A percentile compares a stretch with the other conserved stretches of the same genome.
Conservation (phyloP, 2,113 vertebrate genomes). For the Hippoglossus stenolepis region DNA sequence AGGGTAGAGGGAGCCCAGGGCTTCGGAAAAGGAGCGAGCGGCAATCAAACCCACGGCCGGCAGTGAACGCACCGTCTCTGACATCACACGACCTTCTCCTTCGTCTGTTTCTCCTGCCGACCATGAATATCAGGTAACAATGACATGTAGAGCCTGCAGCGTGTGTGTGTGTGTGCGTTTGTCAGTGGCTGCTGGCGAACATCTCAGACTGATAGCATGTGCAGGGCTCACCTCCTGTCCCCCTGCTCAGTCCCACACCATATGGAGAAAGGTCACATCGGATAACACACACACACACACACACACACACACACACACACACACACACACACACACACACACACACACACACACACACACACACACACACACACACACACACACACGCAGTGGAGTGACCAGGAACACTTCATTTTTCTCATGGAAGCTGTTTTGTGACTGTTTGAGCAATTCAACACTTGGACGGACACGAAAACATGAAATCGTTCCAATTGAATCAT, state of each 20-base stretch:
- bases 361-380: conserved; percentile 1
- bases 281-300: conserved; percentile 31
- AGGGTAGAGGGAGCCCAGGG: conserved; percentile 60
- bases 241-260: conserved; percentile 68
- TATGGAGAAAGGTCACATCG: conserved; percentile 75
- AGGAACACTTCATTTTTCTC: background rate
- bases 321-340: conserved; percentile 14
- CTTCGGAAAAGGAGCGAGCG: conserved; percentile 26
- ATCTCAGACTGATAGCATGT: conserved; percentile 70
- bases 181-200: conserved; percentile 46
- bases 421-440: conserved; percentile 1
- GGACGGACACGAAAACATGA: background rate
- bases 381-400: conserved; percentile 18
- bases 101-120: conserved; percentile 61
- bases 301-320: conserved; percentile 12
- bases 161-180: conserved; percentile 29
- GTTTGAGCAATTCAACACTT: conserved; percentile 8
- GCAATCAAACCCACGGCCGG: conserved; percentile 61
- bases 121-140: conserved; percentile 72
- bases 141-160: conserved; percentile 58
- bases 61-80: conserved; percentile 47
- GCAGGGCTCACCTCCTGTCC: conserved; percentile 67
- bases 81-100: conserved; percentile 73
- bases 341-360: conserved; percentile 28
- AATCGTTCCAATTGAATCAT: conserved; percentile 8